Base-by-base conservation (phyloP, 2,888 invertebrate genomes). In the Atrina japonica region DNA sequence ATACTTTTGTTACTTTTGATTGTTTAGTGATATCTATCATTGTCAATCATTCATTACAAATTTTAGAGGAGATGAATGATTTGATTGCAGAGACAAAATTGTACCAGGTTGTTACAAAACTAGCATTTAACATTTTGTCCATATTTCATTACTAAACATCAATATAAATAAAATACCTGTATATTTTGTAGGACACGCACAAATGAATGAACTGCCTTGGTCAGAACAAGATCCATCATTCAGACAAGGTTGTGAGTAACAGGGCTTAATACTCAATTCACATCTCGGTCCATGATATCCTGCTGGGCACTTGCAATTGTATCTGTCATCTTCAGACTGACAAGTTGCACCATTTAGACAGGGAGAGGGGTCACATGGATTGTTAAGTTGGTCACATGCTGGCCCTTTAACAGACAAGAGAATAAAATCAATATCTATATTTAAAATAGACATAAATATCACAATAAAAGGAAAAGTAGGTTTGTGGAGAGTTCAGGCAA, bases 221-320 rank as follows among this genome's bases (percentile, higher is more conserved):
- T 21, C 29, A 7, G 47, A 25, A 56, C 80, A 80, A 9, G 69
- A 69, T 1, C 75, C 80, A n/a, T 50, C 49, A 30, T 76, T 75
- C 21, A 59, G 70, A 41, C 78, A 78, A 3, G 78, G 78, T 35
- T 55, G 40, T 6, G 16, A 49, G 6, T 23, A 25, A 47, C 78
- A 78, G 1, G 71, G 65, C 23, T 43, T 23, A 11, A 47, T 49
- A n/a, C 49, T 29, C 6, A 27, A 47, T 49, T 67, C 73, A 59
- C 81, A 81, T n/a, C 50, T 63, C 0, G 45, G n/a, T 6, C 81
- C 81, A 3, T 72, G 60, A 53, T 64, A 78, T 18, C 69, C 70
- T 0, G 59, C 18, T 16, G 29, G 27, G 55, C 75, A 75, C 18
- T 41, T 30, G 59, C 75, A 75, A 16, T 7, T 25, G 60, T 47